Evolutionary conservation across 2,888 invertebrate species (phyloP).

Genomic region (Xanthia togata): DNA sequence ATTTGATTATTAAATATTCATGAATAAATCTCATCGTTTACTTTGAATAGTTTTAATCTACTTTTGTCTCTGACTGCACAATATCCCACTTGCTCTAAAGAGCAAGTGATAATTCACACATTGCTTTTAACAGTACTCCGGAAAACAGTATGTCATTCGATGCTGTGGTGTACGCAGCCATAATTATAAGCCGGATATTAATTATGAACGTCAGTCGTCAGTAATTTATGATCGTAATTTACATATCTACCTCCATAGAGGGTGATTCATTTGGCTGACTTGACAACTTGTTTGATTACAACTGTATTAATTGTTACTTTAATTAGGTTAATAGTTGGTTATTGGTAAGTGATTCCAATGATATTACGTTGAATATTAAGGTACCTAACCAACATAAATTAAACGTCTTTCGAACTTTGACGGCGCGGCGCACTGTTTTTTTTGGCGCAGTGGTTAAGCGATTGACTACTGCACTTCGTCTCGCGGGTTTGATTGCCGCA

Average conservation of each 20-base stretch:
- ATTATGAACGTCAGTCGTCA: constrained; percentile 34
- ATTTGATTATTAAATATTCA: neutral
- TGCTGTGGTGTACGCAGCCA: neutral
- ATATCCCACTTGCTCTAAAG: neutral
- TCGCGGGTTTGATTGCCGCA: too few species aligned
- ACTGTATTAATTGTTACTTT: constrained; percentile 21
- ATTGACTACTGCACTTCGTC: too few species aligned
- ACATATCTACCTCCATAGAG: constrained; percentile 24
- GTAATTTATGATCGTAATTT: constrained; percentile 50
- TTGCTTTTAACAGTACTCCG: neutral
- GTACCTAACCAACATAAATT: too few species aligned
- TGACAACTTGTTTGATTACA: constrained; percentile 43
- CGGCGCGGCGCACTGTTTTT: too few species aligned
- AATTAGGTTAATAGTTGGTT: constrained; percentile 21
- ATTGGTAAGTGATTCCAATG: neutral
- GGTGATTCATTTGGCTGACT: constrained; percentile 27
- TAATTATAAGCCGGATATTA: constrained; percentile 41
- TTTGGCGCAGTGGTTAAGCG: too few species aligned
- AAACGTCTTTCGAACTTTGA: too few species aligned
- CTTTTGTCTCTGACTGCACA: too few species aligned
- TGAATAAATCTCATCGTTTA: neutral
- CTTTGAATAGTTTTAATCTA: neutral
- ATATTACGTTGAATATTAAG: neutral
- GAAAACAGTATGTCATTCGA: constrained; percentile 8
- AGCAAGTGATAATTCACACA: too few species aligned